These are phyloP conservation scores for Saguinus imperator DNA, from an alignment of 2,113 vertebrate species.

Conservation along the genomic window DNA sequence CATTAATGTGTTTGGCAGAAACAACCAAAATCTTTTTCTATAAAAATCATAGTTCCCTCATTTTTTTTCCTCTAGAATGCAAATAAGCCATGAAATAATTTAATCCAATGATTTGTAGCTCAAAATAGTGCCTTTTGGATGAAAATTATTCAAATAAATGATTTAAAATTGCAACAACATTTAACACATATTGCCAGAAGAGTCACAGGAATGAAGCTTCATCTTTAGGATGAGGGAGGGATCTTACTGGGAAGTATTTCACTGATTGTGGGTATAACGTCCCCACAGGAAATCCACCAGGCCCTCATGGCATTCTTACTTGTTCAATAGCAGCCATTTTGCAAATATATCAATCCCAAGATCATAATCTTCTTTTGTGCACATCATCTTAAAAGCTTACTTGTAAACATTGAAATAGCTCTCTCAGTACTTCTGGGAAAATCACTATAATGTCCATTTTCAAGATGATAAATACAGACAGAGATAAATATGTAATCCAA, in stretches of 20 bases:
- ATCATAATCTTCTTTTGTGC: conserved; percentile 9
- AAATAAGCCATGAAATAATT: neutral
- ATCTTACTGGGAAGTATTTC: neutral
- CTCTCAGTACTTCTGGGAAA: conserved; percentile 18
- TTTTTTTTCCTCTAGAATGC: neutral
- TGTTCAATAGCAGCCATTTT: neutral
- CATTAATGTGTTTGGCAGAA: neutral
- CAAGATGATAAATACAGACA: conserved; percentile 46
- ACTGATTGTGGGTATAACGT: neutral
- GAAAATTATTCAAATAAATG: conserved; percentile 57
- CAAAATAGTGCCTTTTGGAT: conserved; percentile 34
- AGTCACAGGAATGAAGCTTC: conserved; percentile 34
- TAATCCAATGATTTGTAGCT: neutral
- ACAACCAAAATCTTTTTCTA: neutral
- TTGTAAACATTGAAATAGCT: neutral
- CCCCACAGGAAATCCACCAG: neutral
- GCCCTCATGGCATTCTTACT: neutral
- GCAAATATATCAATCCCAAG: neutral
- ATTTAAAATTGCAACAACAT: conserved; percentile 38
- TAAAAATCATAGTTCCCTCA: neutral
- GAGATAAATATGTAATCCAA: conserved; percentile 36
- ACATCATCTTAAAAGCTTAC: conserved; percentile 42
- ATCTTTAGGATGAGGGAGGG: conserved; percentile 18
- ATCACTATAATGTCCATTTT: conserved; percentile 21
- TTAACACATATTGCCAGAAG: conserved; percentile 24